Evolutionary conservation across 2,797 vertebrate genomes (phyloP), one percentile per base, ranked within the genome.

Genomic region (Smutsia gigantea): DNA sequence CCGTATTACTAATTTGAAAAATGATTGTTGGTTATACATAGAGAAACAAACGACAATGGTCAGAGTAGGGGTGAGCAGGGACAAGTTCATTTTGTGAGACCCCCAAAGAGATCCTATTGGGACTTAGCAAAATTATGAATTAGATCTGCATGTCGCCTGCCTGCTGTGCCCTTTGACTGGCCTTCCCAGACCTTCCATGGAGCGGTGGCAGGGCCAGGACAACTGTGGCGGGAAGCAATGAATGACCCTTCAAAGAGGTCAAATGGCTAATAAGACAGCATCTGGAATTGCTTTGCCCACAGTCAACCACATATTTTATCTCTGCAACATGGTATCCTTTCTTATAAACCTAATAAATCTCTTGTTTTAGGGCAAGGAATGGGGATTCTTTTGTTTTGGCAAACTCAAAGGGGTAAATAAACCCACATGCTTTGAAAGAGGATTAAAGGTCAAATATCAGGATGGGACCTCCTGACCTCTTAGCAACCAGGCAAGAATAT

Each of bases 321-420:
- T 83, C 64, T 49, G 21, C 46, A 94, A 9, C 57, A 21, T 66
- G 31, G 27, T 77, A 81, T 87, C 69, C 39, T 94, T 94, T 91
- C 74, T 96, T 97, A 93, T 81, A 96, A 95, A 79, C 63, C 82
- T 86, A 95, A 55, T 95, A 95, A 96, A 82, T 95, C n/a, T 95
- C 55, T 66, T 92, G 3, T 83, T 95, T 88, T 71, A 81, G 42
- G 34, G 10, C 15, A 95, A 79, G 18, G 66, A 74, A 2, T 81
- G 11, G 49, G 13, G 12, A 51, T 53, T 18, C 18, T 53, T 96
- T 93, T 93, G 57, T 83, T 94, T 92, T 87, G 53, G 13, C 29
- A 74, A 86, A 57, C 17, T 79, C 19, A 79, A 94, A 95, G 3
- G 4, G 17, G 68, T 81, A 85, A 75, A 93, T 74, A 95, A 42